Evolutionary conservation across 2,113 vertebrate genomes (phyloP).

Genomic region (Marmota flaviventris): DNA sequence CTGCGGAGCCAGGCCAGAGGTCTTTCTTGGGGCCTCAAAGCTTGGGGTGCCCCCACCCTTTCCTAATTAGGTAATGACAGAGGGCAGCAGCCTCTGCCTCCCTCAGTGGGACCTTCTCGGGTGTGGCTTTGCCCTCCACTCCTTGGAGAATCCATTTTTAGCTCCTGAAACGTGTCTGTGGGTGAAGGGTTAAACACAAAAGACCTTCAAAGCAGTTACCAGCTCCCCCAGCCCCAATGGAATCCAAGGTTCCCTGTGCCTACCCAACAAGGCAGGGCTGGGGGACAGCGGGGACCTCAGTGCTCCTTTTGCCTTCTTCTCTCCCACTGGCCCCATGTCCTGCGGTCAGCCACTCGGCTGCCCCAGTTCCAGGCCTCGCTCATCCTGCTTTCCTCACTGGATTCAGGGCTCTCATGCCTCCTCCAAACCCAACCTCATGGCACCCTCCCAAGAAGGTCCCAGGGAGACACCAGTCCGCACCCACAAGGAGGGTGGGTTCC

Average conservation of each 20-base stretch:
- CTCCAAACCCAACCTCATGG: background rate
- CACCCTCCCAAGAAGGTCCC: no score
- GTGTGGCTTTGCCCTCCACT: background rate
- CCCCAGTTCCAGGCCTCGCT: no score
- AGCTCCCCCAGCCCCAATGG: background rate
- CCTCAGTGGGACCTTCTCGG: constrained; percentile 44
- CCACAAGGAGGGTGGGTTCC: background rate
- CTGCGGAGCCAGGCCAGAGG: background rate
- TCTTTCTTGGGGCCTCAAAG: constrained; percentile 75
- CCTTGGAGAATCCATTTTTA: constrained; percentile 50
- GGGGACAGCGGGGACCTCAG: accelerated
- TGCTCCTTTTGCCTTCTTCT: background rate
- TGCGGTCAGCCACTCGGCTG: background rate
- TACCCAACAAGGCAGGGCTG: background rate
- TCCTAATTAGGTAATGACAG: constrained; percentile 69
- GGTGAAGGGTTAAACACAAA: background rate
- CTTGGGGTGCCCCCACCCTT: background rate
- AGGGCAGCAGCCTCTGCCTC: constrained; percentile 17
- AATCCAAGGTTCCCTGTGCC: background rate
- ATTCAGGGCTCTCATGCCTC: background rate
- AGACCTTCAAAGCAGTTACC: background rate
- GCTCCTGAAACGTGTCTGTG: constrained; percentile 15
- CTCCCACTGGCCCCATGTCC: no score
- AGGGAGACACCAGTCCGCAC: background rate
- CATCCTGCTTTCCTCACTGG: no score